Base-by-base conservation (phyloP, 2,113 vertebrate genomes). In the Forbesichthys papilliferus region DNA sequence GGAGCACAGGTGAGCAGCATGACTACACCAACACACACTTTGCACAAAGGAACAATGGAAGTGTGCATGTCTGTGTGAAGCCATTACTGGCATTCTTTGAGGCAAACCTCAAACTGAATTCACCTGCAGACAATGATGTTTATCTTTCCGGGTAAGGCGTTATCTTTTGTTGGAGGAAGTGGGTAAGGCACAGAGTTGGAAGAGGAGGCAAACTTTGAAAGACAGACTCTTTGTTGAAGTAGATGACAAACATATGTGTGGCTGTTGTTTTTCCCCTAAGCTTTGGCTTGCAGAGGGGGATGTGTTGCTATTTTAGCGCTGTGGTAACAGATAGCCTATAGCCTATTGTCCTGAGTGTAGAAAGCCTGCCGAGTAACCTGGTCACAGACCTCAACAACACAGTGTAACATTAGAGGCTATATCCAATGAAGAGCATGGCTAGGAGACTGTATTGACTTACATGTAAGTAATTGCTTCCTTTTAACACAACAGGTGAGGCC, bases 1-100 rank as follows among this genome's bases (percentile, higher is more conserved):
- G 64, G 77, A 87, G 81, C 49, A 73, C 90, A 92, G 91, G 91
- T 92, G 87, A 92, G 89, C 79, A 61, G 82, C 77, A 52, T 67
- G 80, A 74, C 66, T n/a, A 33, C 48, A 55, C 59, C 61, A 57
- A 49, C 66, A 66, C 68, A 57, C 75, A 36, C n/a, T 53, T 71
- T 68, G 64, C 77, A 72, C 71, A 71, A 81, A 71, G 73, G 67
- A 77, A 64, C 74, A 55, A n/a, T 64, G 75, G 78, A 61, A 16
- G 76, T 69, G 63, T 52, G 70, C 80, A 73, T 70, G 67, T 58
- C 8, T 47, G 62, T 55, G 65, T 18, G 59, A 65, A 61, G 49
- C 66, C 71, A 36, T 62, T 27, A 52, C 34, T 18, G 42, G 10
- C 46, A 2, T 14, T 61, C 59, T 16, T 33, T 11, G 12, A 71